Evolutionary conservation across 2,113 vertebrate species (phyloP).

Genomic region (Sinocyclocheilus anophthalmus): DNA sequence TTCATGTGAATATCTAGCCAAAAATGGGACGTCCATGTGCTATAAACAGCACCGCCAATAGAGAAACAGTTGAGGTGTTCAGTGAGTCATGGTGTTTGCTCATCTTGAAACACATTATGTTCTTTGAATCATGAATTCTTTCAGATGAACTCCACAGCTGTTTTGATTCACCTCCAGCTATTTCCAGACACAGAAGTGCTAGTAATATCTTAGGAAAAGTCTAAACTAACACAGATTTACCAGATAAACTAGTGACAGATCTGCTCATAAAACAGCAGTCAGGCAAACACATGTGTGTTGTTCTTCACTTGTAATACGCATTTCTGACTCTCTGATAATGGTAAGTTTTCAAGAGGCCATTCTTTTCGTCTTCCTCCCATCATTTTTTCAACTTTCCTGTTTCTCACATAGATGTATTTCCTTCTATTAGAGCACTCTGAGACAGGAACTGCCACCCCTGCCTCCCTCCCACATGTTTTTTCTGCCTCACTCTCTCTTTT

Average conservation of each 20-base stretch:
- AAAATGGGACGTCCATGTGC: background rate
- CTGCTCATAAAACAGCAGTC: background rate
- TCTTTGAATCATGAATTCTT: constrained; percentile 38
- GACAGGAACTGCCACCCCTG: constrained; percentile 59
- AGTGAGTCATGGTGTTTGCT: constrained; percentile 25
- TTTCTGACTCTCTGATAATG: constrained; percentile 20
- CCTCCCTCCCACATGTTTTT: constrained; percentile 44
- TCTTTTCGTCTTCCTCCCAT: constrained; percentile 25
- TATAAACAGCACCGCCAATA: background rate
- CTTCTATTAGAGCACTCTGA: constrained; percentile 54
- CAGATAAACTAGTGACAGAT: background rate
- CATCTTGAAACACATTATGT: constrained; percentile 18
- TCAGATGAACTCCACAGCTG: constrained; percentile 16
- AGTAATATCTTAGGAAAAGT: background rate
- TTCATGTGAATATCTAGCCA: background rate
- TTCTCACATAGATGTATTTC: constrained; percentile 47
- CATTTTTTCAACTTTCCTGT: constrained; percentile 54
- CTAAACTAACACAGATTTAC: background rate
- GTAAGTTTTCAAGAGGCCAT: constrained; percentile 35
- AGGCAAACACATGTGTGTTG: background rate
- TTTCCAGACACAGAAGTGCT: background rate
- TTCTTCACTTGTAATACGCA: background rate
- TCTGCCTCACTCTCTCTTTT: constrained; percentile 36
- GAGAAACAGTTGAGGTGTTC: constrained; percentile 2
- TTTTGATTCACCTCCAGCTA: background rate